Percentiles rank a stretch among this genome's conserved stretches.
Conservation (phyloP, 1,140 invertebrate genomes). For the Gryllus bimaculatus region DNA sequence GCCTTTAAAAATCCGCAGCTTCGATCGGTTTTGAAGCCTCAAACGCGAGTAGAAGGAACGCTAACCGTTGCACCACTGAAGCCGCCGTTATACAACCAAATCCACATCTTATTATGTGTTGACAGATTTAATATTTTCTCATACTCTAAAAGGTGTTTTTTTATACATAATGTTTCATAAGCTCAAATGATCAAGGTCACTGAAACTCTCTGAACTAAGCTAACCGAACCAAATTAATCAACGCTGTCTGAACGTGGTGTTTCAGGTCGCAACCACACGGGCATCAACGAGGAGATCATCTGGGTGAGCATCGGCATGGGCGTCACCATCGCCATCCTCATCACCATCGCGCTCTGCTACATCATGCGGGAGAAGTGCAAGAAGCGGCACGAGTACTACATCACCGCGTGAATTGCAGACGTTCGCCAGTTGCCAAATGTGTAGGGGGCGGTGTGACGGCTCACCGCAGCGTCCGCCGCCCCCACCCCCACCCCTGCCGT, state of each 20-base stretch:
- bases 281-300: slow-evolving; percentile 76
- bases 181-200: no score
- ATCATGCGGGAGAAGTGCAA: slow-evolving; percentile 68
- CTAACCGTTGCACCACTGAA: no score
- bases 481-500: background rate
- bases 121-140: no score
- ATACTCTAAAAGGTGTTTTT: no score
- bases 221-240: no score
- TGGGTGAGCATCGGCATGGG: slow-evolving; percentile 80
- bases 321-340: slow-evolving; percentile 67
- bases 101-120: no score
- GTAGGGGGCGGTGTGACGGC: background rate
- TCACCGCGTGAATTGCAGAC: slow-evolving; percentile 19
- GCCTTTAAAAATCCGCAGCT: no score
- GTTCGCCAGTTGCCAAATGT: background rate
- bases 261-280: slow-evolving; percentile 62
- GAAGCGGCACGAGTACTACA: slow-evolving; percentile 53
- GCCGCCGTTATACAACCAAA: no score
- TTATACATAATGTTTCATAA: no score
- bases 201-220: no score
- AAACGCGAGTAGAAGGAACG: no score
- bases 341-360: slow-evolving; percentile 69
- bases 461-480: background rate
- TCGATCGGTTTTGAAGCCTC: no score
- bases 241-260: slow-evolving; percentile 13